Evolutionary conservation across 2,888 invertebrate species (phyloP).

Genomic region (Heteromyza rotundicornis): DNA sequence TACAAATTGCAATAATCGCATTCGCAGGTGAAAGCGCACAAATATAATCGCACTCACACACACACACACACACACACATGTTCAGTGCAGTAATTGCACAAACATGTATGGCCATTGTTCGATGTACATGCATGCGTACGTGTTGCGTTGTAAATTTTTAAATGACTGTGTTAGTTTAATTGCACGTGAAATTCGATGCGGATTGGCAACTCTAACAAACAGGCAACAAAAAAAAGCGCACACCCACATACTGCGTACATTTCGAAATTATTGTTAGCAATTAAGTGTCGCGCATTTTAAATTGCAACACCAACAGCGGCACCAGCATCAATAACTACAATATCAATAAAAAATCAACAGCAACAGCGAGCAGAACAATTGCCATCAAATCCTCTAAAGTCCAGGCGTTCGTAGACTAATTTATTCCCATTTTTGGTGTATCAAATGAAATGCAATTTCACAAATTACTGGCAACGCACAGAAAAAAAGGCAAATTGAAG

Average conservation of each 20-base stretch:
- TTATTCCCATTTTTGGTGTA: neutral
- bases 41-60: neutral
- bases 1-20: conserved; percentile 3
- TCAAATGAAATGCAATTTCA: neutral
- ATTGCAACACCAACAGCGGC: neutral
- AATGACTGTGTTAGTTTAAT: neutral
- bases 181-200: conserved; percentile 7
- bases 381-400: neutral
- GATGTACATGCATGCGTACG: neutral
- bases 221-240: too few species aligned
- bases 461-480: neutral
- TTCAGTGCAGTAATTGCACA: neutral
- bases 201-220: neutral
- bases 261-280: neutral
- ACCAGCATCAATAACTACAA: neutral
- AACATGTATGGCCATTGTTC: neutral
- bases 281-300: conserved; percentile 5
- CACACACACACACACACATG: neutral
- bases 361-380: neutral
- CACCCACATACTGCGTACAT: too few species aligned
- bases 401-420: neutral
- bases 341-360: neutral
- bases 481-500: neutral
- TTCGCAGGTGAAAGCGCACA: neutral
- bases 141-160: neutral